A percentile compares a stretch with the other conserved stretches of the same genome.
Conservation (phyloP, 2,113 vertebrate genomes). For the Pagrus major region DNA sequence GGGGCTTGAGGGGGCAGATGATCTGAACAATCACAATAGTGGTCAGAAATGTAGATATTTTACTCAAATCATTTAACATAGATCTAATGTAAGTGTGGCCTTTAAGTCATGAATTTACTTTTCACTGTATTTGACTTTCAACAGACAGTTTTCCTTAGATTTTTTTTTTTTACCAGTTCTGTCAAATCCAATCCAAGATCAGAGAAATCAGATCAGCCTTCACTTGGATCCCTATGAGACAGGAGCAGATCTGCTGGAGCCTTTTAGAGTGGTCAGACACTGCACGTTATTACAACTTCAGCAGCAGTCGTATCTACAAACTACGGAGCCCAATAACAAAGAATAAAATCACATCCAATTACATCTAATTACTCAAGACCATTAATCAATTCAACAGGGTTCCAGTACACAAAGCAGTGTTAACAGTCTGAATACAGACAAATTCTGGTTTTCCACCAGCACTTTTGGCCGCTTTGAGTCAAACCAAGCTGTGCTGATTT, state of each 20-base stretch:
- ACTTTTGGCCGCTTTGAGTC: too few relatives aligned
- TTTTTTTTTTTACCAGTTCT: background rate
- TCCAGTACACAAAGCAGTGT: background rate
- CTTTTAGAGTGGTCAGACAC: background rate
- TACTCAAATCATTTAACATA: background rate
- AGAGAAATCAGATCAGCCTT: background rate
- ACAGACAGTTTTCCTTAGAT: background rate
- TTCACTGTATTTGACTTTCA: background rate
- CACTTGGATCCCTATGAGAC: background rate
- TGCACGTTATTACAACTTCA: background rate
- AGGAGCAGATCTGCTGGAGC: background rate
- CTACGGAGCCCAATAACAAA: background rate
- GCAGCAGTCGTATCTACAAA: background rate
- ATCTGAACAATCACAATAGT: background rate
- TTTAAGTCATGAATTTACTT: background rate
- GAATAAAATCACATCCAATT: background rate
- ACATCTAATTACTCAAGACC: background rate
- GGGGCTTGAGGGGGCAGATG: too few relatives aligned
- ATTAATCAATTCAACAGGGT: background rate
- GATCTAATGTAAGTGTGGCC: background rate
- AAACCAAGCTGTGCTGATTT: too few relatives aligned
- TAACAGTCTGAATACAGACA: too few relatives aligned
- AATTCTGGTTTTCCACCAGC: too few relatives aligned
- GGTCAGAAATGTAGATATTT: background rate
- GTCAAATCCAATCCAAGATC: background rate